Conservation (phyloP, 2,888 invertebrate genomes). For the Adelognathus sp. region DNA sequence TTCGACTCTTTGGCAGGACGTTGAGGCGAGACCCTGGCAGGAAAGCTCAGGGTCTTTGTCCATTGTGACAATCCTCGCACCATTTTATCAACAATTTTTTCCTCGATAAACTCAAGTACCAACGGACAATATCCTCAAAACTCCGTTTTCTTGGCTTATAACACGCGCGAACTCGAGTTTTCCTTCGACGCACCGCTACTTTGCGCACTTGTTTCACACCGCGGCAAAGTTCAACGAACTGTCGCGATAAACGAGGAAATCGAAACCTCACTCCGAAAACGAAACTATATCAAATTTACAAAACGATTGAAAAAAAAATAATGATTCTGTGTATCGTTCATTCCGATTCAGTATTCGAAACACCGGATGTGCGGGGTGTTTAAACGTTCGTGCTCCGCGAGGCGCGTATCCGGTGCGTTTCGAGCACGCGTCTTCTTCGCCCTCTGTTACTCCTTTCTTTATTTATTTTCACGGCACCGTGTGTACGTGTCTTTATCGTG, state of each 20-base stretch:
- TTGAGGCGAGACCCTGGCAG: constrained; percentile 92
- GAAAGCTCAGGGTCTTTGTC: constrained; percentile 96
- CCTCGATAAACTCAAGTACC: constrained; percentile 7
- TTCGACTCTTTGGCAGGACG: constrained; percentile 87
- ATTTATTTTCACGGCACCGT: background rate
- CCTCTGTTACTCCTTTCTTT: background rate
- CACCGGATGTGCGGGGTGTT: background rate
- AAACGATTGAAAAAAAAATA: background rate
- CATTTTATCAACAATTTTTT: constrained; percentile 83
- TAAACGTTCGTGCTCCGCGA: constrained; percentile 40
- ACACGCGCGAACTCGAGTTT: constrained; percentile 2
- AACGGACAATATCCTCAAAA: background rate
- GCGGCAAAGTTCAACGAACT: constrained; percentile 38
- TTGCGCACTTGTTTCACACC: constrained; percentile 6
- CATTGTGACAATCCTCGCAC: constrained; percentile 94
- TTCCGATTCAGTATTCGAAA: constrained; percentile 15
- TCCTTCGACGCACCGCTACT: constrained; percentile 2
- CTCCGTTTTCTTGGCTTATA: background rate
- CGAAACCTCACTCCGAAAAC: background rate
- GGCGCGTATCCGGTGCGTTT: constrained; percentile 45
- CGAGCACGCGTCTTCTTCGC: background rate
- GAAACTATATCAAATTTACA: background rate
- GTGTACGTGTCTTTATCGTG: background rate
- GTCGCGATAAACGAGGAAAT: background rate
- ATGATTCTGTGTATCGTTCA: background rate